These are phyloP conservation scores for Neoscelio sp. DNA, from an alignment of 2,888 invertebrate genomes.

Conservation along the genomic window DNA sequence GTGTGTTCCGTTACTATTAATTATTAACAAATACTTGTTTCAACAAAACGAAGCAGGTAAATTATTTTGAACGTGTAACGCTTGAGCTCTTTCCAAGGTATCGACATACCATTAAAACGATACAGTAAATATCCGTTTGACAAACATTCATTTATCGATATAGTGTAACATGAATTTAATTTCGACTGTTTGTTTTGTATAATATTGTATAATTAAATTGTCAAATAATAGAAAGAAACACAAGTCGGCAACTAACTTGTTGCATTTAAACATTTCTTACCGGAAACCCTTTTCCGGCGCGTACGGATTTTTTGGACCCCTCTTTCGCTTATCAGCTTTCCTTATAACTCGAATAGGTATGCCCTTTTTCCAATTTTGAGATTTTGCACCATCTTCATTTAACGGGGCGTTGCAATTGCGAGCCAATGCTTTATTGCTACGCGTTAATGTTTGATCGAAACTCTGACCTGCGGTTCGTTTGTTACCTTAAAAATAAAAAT, in stretches of 20 bases:
- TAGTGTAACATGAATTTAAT: not conserved
- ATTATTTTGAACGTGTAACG: no score
- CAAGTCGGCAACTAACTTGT: no score
- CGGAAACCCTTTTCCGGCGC: slow-evolving; percentile 89
- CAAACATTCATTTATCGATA: no score
- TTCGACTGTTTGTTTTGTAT: no score
- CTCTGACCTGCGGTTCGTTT: slow-evolving; percentile 92
- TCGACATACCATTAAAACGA: no score
- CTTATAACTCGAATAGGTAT: slow-evolving; percentile 92
- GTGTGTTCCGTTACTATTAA: no score
- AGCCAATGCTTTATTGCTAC: slow-evolving; percentile 92
- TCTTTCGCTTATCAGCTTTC: slow-evolving; percentile 89
- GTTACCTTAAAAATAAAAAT: slow-evolving; percentile 84
- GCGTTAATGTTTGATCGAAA: slow-evolving; percentile 90
- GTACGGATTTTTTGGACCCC: slow-evolving; percentile 86
- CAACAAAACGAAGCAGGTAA: no score
- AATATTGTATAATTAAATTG: no score
- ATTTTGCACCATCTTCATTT: slow-evolving; percentile 87
- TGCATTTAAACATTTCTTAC: slow-evolving; percentile 68
- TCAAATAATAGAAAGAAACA: no score
- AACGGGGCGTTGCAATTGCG: slow-evolving; percentile 90
- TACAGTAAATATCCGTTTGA: no score
- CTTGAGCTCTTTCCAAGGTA: no score
- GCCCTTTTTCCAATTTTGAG: slow-evolving; percentile 89
- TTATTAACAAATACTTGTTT: no score